These are phyloP conservation scores for Lycocorax pyrrhopterus DNA, from an alignment of 2,113 vertebrate species.

Conservation along the genomic window DNA sequence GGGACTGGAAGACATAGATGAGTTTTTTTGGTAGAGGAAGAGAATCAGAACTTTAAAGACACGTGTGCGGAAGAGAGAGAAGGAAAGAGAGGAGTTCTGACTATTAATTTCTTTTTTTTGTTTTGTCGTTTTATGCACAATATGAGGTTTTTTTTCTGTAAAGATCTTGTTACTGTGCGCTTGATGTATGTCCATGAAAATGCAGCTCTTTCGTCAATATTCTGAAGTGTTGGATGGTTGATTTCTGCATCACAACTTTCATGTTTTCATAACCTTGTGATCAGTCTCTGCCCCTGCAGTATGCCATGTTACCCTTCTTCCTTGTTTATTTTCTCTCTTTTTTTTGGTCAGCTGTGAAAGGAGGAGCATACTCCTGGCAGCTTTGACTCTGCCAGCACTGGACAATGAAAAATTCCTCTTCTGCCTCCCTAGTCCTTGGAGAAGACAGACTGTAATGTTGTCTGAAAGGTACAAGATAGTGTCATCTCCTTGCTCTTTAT, in stretches of 20 bases:
- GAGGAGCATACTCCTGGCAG: accelerated
- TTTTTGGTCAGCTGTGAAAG: background rate
- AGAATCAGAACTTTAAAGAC: background rate
- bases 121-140: background rate
- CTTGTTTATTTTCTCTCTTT: background rate
- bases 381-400: background rate
- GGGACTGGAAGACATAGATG: background rate
- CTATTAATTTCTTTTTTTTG: accelerated
- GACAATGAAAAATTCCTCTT: background rate
- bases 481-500: background rate
- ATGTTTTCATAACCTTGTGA: background rate
- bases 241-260: background rate
- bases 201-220: background rate
- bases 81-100: background rate
- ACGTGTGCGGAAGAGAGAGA: accelerated
- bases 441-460: background rate
- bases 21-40: background rate
- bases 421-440: background rate
- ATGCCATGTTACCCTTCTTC: background rate
- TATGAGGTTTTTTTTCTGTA: background rate
- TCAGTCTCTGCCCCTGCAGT: background rate
- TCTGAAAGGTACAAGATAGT: background rate
- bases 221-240: background rate
- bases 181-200: background rate
- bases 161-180: accelerated